A percentile compares a stretch with the other conserved stretches of the same genome.
These are phyloP conservation scores for Allophyes oxyacanthae DNA, from an alignment of 2,888 invertebrate genomes.

Conservation along the genomic window DNA sequence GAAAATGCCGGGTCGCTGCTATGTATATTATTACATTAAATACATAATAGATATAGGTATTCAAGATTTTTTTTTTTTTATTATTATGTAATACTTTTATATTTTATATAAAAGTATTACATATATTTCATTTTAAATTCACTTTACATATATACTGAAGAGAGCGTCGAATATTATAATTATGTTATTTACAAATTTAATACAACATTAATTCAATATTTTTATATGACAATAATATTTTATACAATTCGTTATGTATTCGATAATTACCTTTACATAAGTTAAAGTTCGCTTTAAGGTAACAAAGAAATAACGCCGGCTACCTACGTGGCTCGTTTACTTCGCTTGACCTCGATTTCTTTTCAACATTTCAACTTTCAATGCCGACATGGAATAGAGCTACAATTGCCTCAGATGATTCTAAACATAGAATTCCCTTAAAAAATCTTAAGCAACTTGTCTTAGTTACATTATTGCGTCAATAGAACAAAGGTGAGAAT, in stretches of 20 bases:
- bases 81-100: not conserved
- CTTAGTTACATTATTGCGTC: not conserved
- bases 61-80: too few relatives aligned
- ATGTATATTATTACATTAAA: not conserved
- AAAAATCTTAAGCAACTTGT: constrained; percentile 8
- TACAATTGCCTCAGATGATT: constrained; percentile 55
- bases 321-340: constrained; percentile 81
- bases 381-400: constrained; percentile 77
- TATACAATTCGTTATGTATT: constrained; percentile 4
- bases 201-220: too few relatives aligned
- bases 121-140: not conserved
- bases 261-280: constrained; percentile 40
- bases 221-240: not conserved
- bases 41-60: too few relatives aligned
- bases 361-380: constrained; percentile 86
- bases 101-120: too few relatives aligned
- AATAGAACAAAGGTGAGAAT: constrained; percentile 15
- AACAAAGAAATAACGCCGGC: constrained; percentile 72
- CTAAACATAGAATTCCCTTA: constrained; percentile 43
- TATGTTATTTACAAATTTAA: not conserved
- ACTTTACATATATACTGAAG: too few relatives aligned
- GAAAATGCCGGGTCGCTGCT: not conserved
- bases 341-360: constrained; percentile 88
- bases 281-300: constrained; percentile 58
- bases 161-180: not conserved